These are phyloP conservation scores for Cyclargus thomasi DNA, from an alignment of 1,140 invertebrate species.

Conservation along the genomic window DNA sequence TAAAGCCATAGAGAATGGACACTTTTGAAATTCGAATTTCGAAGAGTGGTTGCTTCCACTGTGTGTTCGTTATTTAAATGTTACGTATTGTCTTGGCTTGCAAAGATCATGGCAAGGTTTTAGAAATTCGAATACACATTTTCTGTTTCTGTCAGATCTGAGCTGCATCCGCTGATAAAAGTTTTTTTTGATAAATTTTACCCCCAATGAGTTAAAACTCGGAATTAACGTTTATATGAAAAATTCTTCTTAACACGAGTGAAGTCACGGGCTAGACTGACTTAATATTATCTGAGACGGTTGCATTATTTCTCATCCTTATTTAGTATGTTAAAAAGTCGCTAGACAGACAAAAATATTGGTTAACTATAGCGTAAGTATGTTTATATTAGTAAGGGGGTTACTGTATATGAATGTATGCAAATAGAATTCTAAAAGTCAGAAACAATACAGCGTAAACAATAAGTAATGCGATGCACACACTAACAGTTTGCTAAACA, in stretches of 20 bases:
- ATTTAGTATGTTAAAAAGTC: too few species aligned
- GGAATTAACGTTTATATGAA: too few species aligned
- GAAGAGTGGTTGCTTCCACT: neutral
- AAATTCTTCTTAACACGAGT: too few species aligned
- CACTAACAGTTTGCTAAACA: neutral
- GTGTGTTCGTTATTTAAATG: neutral
- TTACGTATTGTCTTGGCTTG: neutral
- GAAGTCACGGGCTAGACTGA: too few species aligned
- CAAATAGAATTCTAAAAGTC: neutral
- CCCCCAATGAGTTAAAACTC: too few species aligned
- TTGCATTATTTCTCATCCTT: too few species aligned
- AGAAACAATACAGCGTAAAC: neutral
- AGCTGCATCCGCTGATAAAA: neutral
- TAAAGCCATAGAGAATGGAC: neutral
- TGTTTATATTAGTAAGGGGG: too few species aligned
- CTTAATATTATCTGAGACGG: too few species aligned
- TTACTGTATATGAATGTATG: neutral
- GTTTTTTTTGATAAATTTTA: too few species aligned
- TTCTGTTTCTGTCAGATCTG: neutral
- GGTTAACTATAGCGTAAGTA: too few species aligned
- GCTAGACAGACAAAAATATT: too few species aligned
- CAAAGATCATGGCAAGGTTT: neutral
- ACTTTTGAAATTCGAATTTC: neutral
- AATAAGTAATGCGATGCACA: neutral
- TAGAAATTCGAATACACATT: neutral